A percentile compares a stretch with the other conserved stretches of the same genome.
Conservation (phyloP, 2,113 vertebrate genomes). For the Amblyopsis rosae region DNA sequence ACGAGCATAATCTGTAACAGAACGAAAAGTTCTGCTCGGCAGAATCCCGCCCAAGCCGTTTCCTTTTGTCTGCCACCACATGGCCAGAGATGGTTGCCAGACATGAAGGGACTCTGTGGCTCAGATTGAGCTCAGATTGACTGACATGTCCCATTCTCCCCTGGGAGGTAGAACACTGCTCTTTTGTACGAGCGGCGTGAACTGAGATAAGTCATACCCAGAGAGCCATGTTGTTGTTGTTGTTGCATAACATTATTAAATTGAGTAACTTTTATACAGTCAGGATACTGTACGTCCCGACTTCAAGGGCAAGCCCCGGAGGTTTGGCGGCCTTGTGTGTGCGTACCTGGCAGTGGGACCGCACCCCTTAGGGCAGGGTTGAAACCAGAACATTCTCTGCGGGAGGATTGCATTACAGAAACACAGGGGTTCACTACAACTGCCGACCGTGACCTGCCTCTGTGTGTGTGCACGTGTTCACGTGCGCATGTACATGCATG, state of each 20-base stretch:
- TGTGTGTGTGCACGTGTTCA: constrained; percentile 6
- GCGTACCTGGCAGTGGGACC: constrained; percentile 66
- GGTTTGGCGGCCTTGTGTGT: constrained; percentile 48
- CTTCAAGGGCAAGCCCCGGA: constrained; percentile 61
- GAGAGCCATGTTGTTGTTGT: constrained; percentile 9
- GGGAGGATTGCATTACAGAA: constrained; percentile 67
- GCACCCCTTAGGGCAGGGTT: constrained; percentile 59
- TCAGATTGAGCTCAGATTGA: constrained; percentile 74
- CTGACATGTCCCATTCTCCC: constrained; percentile 59
- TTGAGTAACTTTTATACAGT: constrained; percentile 44
- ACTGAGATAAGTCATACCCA: constrained; percentile 48
- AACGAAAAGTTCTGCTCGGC: constrained; percentile 37
- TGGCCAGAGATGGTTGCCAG: constrained; percentile 67
- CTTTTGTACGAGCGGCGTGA: constrained; percentile 37
- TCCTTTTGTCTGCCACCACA: constrained; percentile 63
- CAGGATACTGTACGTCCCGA: constrained; percentile 38
- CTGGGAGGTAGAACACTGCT: constrained; percentile 39
- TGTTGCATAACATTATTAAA: constrained; percentile 57
- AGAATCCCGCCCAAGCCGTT: constrained; percentile 53
- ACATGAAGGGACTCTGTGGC: constrained; percentile 58
- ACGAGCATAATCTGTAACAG: constrained; percentile 10
- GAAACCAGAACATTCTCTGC: constrained; percentile 68
- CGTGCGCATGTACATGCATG: constrained; percentile 15
- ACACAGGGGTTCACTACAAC: constrained; percentile 60
- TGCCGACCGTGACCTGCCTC: constrained; percentile 51